Evolutionary conservation across 2,888 invertebrate genomes (phyloP), one percentile per base, ranked within the genome.

Genomic region (Pycnomerus fuliginosus): DNA sequence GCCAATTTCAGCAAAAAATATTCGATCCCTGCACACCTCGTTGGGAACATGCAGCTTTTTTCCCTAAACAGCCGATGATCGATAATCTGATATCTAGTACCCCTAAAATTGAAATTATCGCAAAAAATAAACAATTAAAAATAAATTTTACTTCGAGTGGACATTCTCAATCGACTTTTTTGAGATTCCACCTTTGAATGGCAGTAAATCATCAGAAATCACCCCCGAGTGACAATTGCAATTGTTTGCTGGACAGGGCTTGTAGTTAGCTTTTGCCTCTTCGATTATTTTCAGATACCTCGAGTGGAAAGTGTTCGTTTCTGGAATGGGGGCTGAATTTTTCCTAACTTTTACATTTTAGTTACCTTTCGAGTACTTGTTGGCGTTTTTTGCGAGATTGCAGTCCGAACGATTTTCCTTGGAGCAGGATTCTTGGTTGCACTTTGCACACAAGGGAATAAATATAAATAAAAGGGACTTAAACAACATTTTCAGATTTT

Each of bases 21-120:
- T 71, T 97, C 95, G 16, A 96, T 80, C 7, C 96, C 96, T 46
- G 83, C 77, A 72, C 96, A 97, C 56, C 97, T 80, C 8, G 91
- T 83, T 22, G 95, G 95, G 71, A 97, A 98, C 80, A 92, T 87
- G 61, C 96, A 97, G 25, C 84, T 80, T 38, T 80, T 78, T 50
- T 92, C 85, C 32, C 96, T 78, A 66, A 90, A 96, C 7, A 98
- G 70, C 55, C 80, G 80, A 33, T 90, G 83, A 59, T 84, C 72
- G 46, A 91, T 83, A 50, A 97, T 85, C 77, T 96, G 88, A 65
- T 95, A 94, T 49, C 81, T 80, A 0, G 84, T 84, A 1, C 87
- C 90, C 56, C 80, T 83, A 57, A 20, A 70, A 61, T 38, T 38
- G 7, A 13, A 3, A 3, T 20, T 2, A 34, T 4, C 11, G 17